Percentiles rank a stretch among this genome's conserved stretches.
These are phyloP conservation scores for Myzus persicae DNA, from an alignment of 1,140 invertebrate genomes.

Conservation along the genomic window DNA sequence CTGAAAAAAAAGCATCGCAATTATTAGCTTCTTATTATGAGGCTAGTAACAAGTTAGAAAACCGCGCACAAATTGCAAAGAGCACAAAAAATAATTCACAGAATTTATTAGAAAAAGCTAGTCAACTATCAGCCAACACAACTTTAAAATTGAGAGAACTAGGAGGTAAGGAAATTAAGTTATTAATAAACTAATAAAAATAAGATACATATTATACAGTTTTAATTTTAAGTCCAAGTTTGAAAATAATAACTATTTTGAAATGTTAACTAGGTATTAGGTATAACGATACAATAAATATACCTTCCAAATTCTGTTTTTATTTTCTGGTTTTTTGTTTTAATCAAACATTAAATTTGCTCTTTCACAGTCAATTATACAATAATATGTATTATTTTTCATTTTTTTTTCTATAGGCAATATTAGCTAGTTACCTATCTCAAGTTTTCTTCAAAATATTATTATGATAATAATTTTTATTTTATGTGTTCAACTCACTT, in stretches of 20 bases:
- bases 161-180: conserved; percentile 66
- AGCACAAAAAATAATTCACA: conserved; percentile 77
- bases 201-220: not conserved
- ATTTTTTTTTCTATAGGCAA: too few species aligned
- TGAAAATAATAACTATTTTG: not conserved
- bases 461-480: too few species aligned
- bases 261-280: not conserved
- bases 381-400: too few species aligned
- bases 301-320: not conserved
- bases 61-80: conserved; percentile 71
- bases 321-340: not conserved
- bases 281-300: too few species aligned
- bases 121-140: conserved; percentile 78
- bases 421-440: too few species aligned
- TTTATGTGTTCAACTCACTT: too few species aligned
- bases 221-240: not conserved
- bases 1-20: conserved; percentile 67
- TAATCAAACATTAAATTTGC: not conserved
- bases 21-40: conserved; percentile 70
- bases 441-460: too few species aligned
- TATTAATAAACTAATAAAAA: conserved; percentile 13
- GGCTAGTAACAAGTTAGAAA: conserved; percentile 70
- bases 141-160: conserved; percentile 78
- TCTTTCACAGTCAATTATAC: not conserved
- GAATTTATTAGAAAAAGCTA: conserved; percentile 75